These are phyloP conservation scores for Adelognathus sp. DNA, from an alignment of 2,888 invertebrate genomes.

Conservation along the genomic window DNA sequence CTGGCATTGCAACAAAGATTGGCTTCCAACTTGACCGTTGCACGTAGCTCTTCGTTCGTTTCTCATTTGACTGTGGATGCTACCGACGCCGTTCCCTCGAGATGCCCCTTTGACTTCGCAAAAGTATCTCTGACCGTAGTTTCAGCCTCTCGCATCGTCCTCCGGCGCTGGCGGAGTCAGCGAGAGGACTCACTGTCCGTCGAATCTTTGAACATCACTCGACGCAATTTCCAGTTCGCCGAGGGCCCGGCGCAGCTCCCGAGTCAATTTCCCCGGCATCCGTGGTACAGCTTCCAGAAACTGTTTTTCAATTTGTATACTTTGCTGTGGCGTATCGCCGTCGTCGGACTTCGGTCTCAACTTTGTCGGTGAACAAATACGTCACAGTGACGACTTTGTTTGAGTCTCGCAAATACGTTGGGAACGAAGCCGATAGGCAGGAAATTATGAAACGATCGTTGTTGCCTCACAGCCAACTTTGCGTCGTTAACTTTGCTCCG, in stretches of 20 bases:
- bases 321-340: not conserved
- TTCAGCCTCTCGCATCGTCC: constrained; percentile 8
- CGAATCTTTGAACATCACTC: constrained; percentile 19
- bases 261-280: not conserved
- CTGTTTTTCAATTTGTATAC: constrained; percentile 8
- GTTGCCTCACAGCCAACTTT: not conserved
- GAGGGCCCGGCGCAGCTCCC: not conserved
- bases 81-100: not conserved
- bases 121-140: constrained; percentile 38
- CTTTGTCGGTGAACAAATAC: not conserved
- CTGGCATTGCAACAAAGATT: not conserved
- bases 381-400: not conserved
- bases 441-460: not conserved
- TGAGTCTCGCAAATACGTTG: not conserved
- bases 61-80: not conserved
- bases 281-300: not conserved
- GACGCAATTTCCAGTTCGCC: not conserved
- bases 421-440: not conserved
- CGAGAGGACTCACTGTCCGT: not conserved
- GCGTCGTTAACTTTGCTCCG: not conserved
- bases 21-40: not conserved
- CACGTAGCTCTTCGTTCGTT: not conserved
- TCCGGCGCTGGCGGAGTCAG: too few relatives aligned
- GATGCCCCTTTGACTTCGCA: not conserved
- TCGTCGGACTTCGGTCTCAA: not conserved